Percentiles rank a stretch among this genome's conserved stretches.
These are phyloP conservation scores for Amphilophus citrinellus DNA, from an alignment of 2,113 vertebrate genomes.

Conservation along the genomic window DNA sequence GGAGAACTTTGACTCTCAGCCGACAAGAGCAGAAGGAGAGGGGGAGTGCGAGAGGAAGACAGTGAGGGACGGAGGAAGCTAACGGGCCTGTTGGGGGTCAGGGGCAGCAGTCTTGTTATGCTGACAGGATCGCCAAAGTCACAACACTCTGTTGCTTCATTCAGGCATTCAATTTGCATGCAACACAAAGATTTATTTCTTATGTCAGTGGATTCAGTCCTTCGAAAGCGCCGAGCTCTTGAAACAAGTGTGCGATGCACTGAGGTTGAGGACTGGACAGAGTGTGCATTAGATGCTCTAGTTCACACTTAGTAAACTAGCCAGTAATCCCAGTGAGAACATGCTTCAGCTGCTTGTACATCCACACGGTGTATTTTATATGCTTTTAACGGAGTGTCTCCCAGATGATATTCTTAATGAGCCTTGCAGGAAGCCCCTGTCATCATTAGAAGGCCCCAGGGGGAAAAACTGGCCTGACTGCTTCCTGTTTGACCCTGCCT, in stretches of 20 bases:
- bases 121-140: slow-evolving; percentile 57
- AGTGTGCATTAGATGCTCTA: slow-evolving; percentile 32
- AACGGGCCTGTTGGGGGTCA: slow-evolving; percentile 27
- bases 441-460: slow-evolving; percentile 54
- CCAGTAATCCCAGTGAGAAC: slow-evolving; percentile 60
- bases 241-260: slow-evolving; percentile 16
- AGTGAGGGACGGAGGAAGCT: slow-evolving; percentile 30
- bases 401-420: slow-evolving; percentile 71
- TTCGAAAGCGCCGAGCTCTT: neutral
- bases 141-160: slow-evolving; percentile 10
- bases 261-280: slow-evolving; percentile 5
- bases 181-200: neutral
- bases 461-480: slow-evolving; percentile 6
- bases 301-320: slow-evolving; percentile 68
- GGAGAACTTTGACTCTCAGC: slow-evolving; percentile 74
- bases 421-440: slow-evolving; percentile 62
- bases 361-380: slow-evolving; percentile 60
- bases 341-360: slow-evolving; percentile 52
- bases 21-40: slow-evolving; percentile 70
- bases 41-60: slow-evolving; percentile 42
- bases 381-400: slow-evolving; percentile 68
- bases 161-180: slow-evolving; percentile 27
- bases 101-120: slow-evolving; percentile 52
- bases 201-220: neutral
- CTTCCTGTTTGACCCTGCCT: slow-evolving; percentile 35